phyloP scores from a whole-genome alignment of 2,113 vertebrate genomes.

The Oncorhynchus tshawytscha region DNA sequence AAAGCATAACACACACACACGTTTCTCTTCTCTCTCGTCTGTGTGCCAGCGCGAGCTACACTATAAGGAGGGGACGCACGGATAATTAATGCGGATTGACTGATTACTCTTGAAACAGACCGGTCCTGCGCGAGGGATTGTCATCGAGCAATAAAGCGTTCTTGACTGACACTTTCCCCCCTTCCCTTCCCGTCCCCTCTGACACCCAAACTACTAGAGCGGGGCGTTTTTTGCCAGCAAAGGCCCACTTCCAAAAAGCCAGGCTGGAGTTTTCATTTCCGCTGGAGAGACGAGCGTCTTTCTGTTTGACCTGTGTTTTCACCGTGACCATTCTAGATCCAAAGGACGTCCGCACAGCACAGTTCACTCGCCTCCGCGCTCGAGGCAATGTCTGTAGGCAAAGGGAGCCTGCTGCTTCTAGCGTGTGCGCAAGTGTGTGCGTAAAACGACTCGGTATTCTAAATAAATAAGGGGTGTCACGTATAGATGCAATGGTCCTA shows the following conservation, averaged over 20 bases:
- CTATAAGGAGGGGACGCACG: conserved; percentile 56
- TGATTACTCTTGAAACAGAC: conserved; percentile 86
- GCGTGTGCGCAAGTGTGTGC: conserved; percentile 10
- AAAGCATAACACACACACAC: conserved; percentile 36
- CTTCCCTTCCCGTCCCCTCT: conserved; percentile 47
- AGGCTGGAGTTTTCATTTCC: conserved; percentile 16
- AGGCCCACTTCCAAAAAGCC: conserved; percentile 61
- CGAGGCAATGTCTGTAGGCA: background rate
- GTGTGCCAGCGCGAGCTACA: conserved; percentile 66
- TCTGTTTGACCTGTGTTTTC: conserved; percentile 29
- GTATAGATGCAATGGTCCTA: conserved; percentile 8
- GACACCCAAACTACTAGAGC: conserved; percentile 59
- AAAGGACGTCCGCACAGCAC: background rate
- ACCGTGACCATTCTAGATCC: conserved; percentile 26
- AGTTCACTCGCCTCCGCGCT: background rate
- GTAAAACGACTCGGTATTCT: conserved; percentile 4
- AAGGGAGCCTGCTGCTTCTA: conserved; percentile 1
- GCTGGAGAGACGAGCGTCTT: conserved; percentile 31
- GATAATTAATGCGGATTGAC: conserved; percentile 86
- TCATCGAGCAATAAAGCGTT: conserved; percentile 75
- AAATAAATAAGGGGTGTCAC: conserved; percentile 10
- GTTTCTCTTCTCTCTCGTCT: conserved; percentile 29
- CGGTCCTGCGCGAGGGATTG: conserved; percentile 77
- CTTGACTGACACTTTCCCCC: conserved; percentile 76
- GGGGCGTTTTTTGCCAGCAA: conserved; percentile 55